phyloP scores from a whole-genome alignment of 2,113 vertebrate species.

The Indicator indicator region DNA sequence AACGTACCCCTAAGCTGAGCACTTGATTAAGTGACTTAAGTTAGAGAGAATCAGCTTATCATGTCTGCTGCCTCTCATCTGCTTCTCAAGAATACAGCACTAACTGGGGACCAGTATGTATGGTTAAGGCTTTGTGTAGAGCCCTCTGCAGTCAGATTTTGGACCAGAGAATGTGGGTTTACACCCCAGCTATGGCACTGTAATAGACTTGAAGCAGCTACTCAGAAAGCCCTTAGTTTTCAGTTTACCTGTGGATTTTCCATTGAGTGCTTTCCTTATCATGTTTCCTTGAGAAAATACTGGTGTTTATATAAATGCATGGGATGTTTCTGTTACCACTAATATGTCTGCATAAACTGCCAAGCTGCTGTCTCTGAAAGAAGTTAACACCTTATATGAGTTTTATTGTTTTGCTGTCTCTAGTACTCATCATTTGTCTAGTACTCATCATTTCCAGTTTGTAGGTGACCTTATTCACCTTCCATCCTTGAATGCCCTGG shows the following conservation, averaged over 20 bases:
- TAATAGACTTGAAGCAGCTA: conserved; percentile 14
- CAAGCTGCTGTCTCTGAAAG: conserved; percentile 38
- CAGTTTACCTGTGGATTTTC: background rate
- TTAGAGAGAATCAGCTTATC: background rate
- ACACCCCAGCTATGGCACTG: background rate
- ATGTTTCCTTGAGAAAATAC: conserved; percentile 22
- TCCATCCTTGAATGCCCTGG: background rate
- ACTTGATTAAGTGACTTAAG: background rate
- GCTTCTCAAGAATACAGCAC: background rate
- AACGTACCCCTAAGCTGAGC: background rate
- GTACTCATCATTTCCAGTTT: background rate
- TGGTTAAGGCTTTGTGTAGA: background rate
- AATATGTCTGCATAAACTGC: conserved; percentile 15
- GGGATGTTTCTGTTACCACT: conserved; percentile 42
- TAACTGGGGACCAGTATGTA: background rate
- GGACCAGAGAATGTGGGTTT: background rate
- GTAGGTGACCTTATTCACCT: background rate
- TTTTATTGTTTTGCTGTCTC: background rate
- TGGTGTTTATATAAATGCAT: background rate
- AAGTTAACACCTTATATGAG: background rate
- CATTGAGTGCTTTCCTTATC: conserved; percentile 16
- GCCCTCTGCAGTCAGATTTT: background rate
- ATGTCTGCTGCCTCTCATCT: background rate
- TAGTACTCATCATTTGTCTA: background rate
- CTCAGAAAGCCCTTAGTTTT: conserved; percentile 6